Evolutionary conservation across 53 echinoderm and acorn worm species (phyloP).

Genomic region (Crossaster papposus): DNA sequence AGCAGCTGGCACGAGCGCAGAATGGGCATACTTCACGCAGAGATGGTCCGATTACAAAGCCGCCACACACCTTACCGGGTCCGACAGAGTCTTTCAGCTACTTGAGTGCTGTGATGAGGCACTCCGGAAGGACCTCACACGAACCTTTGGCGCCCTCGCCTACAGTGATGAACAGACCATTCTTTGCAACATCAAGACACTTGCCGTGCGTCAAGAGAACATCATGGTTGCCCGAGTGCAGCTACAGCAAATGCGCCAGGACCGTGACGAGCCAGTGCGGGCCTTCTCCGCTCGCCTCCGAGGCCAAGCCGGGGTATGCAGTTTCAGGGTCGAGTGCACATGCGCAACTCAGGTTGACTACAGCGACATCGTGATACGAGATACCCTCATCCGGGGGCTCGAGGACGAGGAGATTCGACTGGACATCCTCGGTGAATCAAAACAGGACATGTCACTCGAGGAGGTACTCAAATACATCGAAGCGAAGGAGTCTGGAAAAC

Average conservation of each 20-base stretch:
- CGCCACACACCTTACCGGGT: slow-evolving; percentile 64
- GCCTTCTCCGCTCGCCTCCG: slow-evolving; percentile 49
- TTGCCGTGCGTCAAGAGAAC: slow-evolving; percentile 65
- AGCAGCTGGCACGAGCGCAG: slow-evolving; percentile 45
- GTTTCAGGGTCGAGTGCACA: slow-evolving; percentile 13
- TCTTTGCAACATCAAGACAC: slow-evolving; percentile 52
- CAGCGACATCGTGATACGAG: slow-evolving; percentile 17
- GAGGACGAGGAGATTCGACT: slow-evolving; percentile 66
- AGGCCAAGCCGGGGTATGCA: slow-evolving; percentile 38
- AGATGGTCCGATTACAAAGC: slow-evolving; percentile 61
- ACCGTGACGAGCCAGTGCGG: slow-evolving; percentile 25
- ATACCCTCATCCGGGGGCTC: slow-evolving; percentile 50
- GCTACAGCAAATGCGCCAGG: slow-evolving; percentile 56
- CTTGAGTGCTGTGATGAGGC: slow-evolving; percentile 76
- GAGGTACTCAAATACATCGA: slow-evolving; percentile 36
- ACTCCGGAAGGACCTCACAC: slow-evolving; percentile 63
- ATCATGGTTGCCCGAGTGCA: slow-evolving; percentile 70
- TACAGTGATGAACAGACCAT: slow-evolving; percentile 51
- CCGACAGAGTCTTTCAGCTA: slow-evolving; percentile 63
- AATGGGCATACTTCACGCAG: slow-evolving; percentile 45
- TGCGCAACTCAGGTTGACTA: slow-evolving; percentile 31
- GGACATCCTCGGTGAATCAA: slow-evolving; percentile 47
- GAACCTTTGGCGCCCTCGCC: slow-evolving; percentile 59
- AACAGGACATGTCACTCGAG: slow-evolving; percentile 59
- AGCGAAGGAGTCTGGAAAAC: slow-evolving; percentile 48